Evolutionary conservation across 2,113 vertebrate genomes (phyloP).

Genomic region (Merops nubicus): DNA sequence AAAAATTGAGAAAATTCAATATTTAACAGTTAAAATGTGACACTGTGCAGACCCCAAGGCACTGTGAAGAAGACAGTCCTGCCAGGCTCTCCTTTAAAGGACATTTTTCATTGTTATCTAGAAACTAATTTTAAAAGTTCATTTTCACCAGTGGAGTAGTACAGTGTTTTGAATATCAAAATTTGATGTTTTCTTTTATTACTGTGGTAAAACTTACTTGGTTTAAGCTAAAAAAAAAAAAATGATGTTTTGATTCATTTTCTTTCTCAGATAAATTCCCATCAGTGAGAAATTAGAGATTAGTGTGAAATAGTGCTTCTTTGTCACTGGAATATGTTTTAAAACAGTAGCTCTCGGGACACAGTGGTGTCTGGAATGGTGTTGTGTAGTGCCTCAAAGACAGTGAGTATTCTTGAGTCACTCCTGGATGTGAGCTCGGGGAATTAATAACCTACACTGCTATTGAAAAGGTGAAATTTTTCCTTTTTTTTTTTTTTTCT

Average conservation of each 20-base stretch:
- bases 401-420: background rate
- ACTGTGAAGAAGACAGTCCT: background rate
- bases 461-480: background rate
- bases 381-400: background rate
- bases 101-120: background rate
- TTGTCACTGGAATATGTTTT: background rate
- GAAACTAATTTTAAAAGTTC: background rate
- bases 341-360: background rate
- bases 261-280: background rate
- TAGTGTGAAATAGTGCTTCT: background rate
- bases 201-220: background rate
- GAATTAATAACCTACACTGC: background rate
- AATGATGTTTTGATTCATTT: background rate
- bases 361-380: background rate
- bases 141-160: background rate
- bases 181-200: background rate
- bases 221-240: background rate
- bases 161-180: background rate
- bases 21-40: slow-evolving; percentile 1
- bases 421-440: background rate
- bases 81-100: background rate
- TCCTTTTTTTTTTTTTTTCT: background rate
- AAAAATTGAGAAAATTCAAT: slow-evolving; percentile 1
- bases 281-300: background rate
- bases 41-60: background rate